phyloP scores from a whole-genome alignment of 2,797 vertebrate genomes.

The Notoglanidium macrostoma region DNA sequence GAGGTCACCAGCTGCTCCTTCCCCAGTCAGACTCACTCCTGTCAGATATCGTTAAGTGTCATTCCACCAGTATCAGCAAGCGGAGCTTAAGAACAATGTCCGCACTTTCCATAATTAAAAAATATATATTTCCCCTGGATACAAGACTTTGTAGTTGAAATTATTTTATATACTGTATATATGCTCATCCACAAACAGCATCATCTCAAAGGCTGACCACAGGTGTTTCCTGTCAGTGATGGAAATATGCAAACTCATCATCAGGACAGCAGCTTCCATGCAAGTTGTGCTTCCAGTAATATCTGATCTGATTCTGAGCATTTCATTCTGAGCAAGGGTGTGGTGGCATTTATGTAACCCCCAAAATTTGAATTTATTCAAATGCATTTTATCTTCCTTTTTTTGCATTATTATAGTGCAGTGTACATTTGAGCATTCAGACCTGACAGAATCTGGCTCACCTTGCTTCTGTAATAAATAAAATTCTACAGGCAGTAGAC shows the following conservation, averaged over 20 bases:
- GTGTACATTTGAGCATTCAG: not conserved
- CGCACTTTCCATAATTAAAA: not conserved
- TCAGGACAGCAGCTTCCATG: not conserved
- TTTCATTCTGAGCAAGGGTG: not conserved
- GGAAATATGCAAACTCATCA: not conserved
- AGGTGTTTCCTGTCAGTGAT: not conserved
- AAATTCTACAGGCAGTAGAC: not conserved
- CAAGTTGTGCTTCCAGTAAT: conserved; percentile 6
- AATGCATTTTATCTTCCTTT: not conserved
- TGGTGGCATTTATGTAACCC: not conserved
- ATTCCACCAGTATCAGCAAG: conserved; percentile 24
- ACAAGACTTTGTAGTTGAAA: not conserved
- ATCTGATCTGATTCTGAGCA: not conserved
- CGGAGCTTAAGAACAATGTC: conserved; percentile 9
- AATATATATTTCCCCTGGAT: not conserved
- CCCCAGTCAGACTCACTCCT: conserved; percentile 25
- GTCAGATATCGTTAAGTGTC: conserved; percentile 47
- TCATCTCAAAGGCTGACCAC: not conserved
- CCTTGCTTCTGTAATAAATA: not conserved
- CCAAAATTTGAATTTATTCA: not conserved
- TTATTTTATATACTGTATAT: not conserved
- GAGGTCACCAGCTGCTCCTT: conserved; percentile 53
- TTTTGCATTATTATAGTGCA: not conserved
- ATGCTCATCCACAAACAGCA: not conserved
- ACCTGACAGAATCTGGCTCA: not conserved